Base-by-base conservation (phyloP, 2,888 invertebrate species). In the Adineta ricciae region DNA sequence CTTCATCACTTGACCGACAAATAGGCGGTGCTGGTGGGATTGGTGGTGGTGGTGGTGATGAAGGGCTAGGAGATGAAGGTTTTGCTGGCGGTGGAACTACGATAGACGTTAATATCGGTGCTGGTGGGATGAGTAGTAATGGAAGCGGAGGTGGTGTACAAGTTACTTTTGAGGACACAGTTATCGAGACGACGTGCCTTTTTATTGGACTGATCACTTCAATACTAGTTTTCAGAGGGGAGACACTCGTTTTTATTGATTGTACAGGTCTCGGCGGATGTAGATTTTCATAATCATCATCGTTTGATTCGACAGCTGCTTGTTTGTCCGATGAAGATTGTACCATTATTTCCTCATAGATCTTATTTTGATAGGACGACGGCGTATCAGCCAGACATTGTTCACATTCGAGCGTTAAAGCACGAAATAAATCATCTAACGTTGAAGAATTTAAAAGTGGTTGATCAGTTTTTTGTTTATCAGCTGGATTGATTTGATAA, bases 341-440 rank as follows among this genome's bases (percentile, higher is more conserved):
- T 16, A 27, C 64, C 16, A 32, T 64, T 4, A 41, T 38, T 38
- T 41, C 21, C 38, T 7, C 36, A 11, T 36, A 78, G 14, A 4
- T 38, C 41, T 78, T 78, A 14, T 41, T 78, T n/a, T 78, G 41
- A 41, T 11, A 36, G 1, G 78, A 41, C 2, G 78, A 41, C 2
- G 78, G n/a, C 41, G 41, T n/a, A 24, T 24, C n/a, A n/a, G 78
- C 41, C 41, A 78, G n/a, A 41, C n/a, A 41, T 78, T 78, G 21
- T 41, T 78, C 78, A 78, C 78, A 78, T 41, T 78, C 78, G n/a
- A 78, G 38, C 24, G 78, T 78, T 78, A 78, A 78, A 41, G 78
- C 78, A 41, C 78, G 78, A 78, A 78, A 78, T 78, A 78, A 41
- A 78, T 78, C 38, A 41, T 78, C 78, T 78, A 78, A 41, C n/a